These are phyloP conservation scores for Trachymyrmex cornetzi DNA, from an alignment of 1,140 invertebrate species.

Conservation along the genomic window DNA sequence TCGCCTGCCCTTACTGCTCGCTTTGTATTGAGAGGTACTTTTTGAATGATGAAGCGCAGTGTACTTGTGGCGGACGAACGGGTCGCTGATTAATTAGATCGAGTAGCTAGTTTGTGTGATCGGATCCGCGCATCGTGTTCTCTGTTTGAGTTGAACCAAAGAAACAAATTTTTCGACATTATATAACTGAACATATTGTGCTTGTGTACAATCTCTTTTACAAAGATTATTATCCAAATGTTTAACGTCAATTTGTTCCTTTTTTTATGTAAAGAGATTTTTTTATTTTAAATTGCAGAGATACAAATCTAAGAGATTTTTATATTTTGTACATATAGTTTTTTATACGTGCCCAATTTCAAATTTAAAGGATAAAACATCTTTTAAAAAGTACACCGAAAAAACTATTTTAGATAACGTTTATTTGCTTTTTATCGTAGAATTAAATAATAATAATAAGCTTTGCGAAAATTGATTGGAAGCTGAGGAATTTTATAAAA, in stretches of 20 bases:
- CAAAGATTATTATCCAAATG: not conserved
- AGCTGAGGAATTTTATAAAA: not conserved
- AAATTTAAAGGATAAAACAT: not conserved
- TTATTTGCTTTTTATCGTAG: not conserved
- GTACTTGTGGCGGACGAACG: conserved; percentile 74
- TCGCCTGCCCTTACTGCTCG: conserved; percentile 62
- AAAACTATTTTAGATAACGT: not conserved
- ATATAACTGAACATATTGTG: not conserved
- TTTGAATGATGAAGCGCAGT: conserved; percentile 75
- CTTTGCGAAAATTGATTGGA: not conserved
- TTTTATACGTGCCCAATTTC: not conserved
- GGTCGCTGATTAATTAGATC: conserved; percentile 84
- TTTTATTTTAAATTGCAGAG: not conserved
- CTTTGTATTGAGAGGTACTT: conserved; percentile 76
- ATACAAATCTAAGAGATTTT: not conserved
- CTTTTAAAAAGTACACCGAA: not conserved
- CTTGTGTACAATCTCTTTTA: not conserved
- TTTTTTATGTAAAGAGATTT: not conserved
- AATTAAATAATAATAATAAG: not conserved
- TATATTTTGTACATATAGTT: not conserved
- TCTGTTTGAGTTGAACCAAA: conserved; percentile 17
- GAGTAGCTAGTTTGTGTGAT: conserved; percentile 73
- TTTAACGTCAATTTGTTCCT: not conserved
- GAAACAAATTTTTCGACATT: conserved; percentile 39
- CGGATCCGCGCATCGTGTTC: conserved; percentile 62